phyloP scores from a whole-genome alignment of 1,140 invertebrate genomes.

The Dufourea novaeangliae region DNA sequence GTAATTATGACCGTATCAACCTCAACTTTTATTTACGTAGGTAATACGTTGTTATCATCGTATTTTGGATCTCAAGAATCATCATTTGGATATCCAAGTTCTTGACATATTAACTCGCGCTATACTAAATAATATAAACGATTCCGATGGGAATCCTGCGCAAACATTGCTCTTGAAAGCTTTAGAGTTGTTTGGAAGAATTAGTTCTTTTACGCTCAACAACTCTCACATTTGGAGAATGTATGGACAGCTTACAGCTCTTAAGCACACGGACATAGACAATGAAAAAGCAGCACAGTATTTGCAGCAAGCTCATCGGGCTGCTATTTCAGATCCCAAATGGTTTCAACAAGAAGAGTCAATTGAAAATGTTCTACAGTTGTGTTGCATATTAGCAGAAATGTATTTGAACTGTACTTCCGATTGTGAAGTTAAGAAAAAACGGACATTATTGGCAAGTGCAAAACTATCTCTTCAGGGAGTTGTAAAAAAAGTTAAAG shows the following conservation, averaged over 20 bases:
- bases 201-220: constrained; percentile 86
- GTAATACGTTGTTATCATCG: constrained; percentile 92
- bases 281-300: constrained; percentile 84
- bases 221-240: constrained; percentile 90
- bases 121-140: constrained; percentile 85
- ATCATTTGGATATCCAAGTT: constrained; percentile 90
- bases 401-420: constrained; percentile 72
- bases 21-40: constrained; percentile 71
- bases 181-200: constrained; percentile 90
- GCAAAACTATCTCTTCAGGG: constrained; percentile 84
- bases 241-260: constrained; percentile 87
- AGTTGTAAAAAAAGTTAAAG: constrained; percentile 81
- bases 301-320: constrained; percentile 83
- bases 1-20: background rate
- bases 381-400: constrained; percentile 79
- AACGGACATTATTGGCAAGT: constrained; percentile 82
- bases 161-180: constrained; percentile 84
- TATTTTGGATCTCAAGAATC: constrained; percentile 91
- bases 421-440: constrained; percentile 71
- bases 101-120: constrained; percentile 88
- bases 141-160: constrained; percentile 82
- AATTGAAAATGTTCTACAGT: constrained; percentile 79
- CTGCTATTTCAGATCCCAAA: constrained; percentile 83
- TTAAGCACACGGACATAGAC: constrained; percentile 73
- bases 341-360: constrained; percentile 84